These are phyloP conservation scores for Glomeris maerens DNA, from an alignment of 1,140 invertebrate genomes.

Conservation along the genomic window DNA sequence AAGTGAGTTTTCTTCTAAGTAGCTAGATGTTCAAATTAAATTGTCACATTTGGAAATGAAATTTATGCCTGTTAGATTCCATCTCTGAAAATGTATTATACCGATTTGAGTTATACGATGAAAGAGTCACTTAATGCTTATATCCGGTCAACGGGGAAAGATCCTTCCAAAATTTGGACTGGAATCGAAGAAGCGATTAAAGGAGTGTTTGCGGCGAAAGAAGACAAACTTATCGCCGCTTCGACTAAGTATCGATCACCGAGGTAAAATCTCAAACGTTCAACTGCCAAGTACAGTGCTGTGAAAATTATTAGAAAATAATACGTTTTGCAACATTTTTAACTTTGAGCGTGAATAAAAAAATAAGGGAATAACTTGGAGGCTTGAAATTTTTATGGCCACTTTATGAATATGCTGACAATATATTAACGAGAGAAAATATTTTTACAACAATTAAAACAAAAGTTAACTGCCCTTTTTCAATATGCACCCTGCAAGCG, in stretches of 20 bases:
- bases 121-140: constrained; percentile 74
- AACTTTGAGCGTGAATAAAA: too few species aligned
- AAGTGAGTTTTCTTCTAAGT: constrained; percentile 34
- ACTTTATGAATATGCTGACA: too few species aligned
- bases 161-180: constrained; percentile 61
- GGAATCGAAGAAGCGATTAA: constrained; percentile 64
- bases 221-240: constrained; percentile 37
- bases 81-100: constrained; percentile 61
- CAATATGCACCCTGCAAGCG: too few species aligned
- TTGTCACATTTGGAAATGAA: background rate
- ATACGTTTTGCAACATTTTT: too few species aligned
- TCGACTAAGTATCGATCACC: constrained; percentile 35
- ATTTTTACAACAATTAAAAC: too few species aligned
- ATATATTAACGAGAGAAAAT: too few species aligned
- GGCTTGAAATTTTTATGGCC: too few species aligned
- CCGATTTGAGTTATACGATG: constrained; percentile 63
- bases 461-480: too few species aligned
- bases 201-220: constrained; percentile 57
- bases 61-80: constrained; percentile 40
- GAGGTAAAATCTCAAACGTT: too few species aligned
- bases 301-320: background rate
- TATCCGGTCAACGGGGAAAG: constrained; percentile 36
- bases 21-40: background rate
- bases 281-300: background rate
- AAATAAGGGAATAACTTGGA: too few species aligned